phyloP scores from a whole-genome alignment of 1,140 invertebrate species.

The Euwallacea fornicatus region DNA sequence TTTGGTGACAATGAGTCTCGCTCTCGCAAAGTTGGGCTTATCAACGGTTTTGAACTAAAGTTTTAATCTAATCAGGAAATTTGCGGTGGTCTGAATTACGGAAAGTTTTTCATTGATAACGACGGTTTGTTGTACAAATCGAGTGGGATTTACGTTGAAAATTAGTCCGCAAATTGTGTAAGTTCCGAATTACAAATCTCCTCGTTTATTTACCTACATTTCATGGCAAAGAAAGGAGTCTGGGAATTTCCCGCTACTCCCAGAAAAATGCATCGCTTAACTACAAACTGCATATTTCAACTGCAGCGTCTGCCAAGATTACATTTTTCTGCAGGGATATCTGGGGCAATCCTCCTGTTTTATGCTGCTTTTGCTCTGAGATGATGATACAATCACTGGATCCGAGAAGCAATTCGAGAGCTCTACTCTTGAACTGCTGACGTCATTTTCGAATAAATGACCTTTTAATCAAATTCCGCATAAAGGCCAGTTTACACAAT shows the following conservation, averaged over 20 bases:
- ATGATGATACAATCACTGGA: slow-evolving; percentile 5
- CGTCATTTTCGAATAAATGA: slow-evolving; percentile 2
- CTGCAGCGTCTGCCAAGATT: slow-evolving; percentile 2
- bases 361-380: slow-evolving; percentile 2
- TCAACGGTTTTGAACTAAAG: not conserved
- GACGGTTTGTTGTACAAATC: too few species aligned
- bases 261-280: slow-evolving; percentile 5
- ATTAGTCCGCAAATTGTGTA: too few species aligned
- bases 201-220: too few species aligned
- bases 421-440: not conserved
- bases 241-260: not conserved
- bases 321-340: not conserved
- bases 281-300: slow-evolving; percentile 5
- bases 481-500: slow-evolving; percentile 3
- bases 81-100: not conserved
- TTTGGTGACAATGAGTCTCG: too few species aligned
- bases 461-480: slow-evolving; percentile 1
- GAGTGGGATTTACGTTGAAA: too few species aligned
- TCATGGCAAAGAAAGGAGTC: not conserved
- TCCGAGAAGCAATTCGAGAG: not conserved
- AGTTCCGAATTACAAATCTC: too few species aligned
- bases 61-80: slow-evolving; percentile 1
- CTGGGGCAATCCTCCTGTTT: slow-evolving; percentile 1
- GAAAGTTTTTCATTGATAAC: slow-evolving; percentile 8
- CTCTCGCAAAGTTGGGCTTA: not conserved